Percentiles rank a stretch among this genome's conserved stretches.
These are phyloP conservation scores for Lerema accius DNA, from an alignment of 1,140 invertebrate genomes.

Conservation along the genomic window DNA sequence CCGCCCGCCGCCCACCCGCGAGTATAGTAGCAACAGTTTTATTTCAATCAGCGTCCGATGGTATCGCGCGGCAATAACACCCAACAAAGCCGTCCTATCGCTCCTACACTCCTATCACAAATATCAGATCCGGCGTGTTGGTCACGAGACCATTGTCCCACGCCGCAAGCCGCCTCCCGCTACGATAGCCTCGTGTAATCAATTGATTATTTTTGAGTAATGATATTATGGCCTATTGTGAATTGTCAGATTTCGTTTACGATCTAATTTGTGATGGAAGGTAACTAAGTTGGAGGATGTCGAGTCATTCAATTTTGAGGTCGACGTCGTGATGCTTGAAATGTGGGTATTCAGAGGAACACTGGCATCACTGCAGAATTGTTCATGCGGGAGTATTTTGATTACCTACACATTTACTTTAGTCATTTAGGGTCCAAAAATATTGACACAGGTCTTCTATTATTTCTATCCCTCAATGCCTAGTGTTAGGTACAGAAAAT, in stretches of 20 bases:
- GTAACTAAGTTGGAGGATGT: slow-evolving; percentile 1
- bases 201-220: slow-evolving; percentile 26
- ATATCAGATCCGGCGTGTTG: slow-evolving; percentile 22
- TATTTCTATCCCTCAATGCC: too few species aligned
- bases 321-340: background rate
- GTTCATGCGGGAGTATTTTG: too few species aligned
- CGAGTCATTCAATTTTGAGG: slow-evolving; percentile 1
- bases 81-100: slow-evolving; percentile 15
- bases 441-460: too few species aligned
- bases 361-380: too few species aligned
- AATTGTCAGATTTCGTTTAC: slow-evolving; percentile 27
- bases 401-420: too few species aligned
- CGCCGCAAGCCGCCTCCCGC: background rate
- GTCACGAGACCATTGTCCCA: slow-evolving; percentile 23
- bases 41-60: slow-evolving; percentile 23
- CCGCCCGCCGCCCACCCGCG: too few species aligned
- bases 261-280: slow-evolving; percentile 8
- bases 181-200: slow-evolving; percentile 1
- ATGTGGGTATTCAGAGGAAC: background rate
- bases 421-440: too few species aligned
- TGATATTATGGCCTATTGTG: slow-evolving; percentile 9
- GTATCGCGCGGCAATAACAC: slow-evolving; percentile 11
- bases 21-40: slow-evolving; percentile 18
- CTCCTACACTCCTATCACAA: too few species aligned
- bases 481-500: too few species aligned